Percentiles rank a stretch among this genome's conserved stretches.
These are phyloP conservation scores for Tautogolabrus adspersus DNA, from an alignment of 2,113 vertebrate species.

Conservation along the genomic window DNA sequence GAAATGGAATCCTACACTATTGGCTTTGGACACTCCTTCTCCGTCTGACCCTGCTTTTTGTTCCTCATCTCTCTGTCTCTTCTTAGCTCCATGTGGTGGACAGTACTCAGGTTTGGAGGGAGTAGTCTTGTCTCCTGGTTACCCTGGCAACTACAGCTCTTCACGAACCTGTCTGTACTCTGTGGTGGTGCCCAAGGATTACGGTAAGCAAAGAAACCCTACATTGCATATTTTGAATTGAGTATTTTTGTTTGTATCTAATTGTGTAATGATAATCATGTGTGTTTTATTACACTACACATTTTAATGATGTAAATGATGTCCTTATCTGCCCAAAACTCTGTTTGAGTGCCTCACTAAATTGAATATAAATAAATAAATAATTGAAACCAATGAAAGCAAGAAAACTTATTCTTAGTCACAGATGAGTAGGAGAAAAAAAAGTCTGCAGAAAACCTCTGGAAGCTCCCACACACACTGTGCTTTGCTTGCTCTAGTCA, in stretches of 20 bases:
- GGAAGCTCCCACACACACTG: conserved; percentile 13
- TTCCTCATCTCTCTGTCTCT: conserved; percentile 42
- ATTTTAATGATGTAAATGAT: neutral
- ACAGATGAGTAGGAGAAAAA: conserved; percentile 19
- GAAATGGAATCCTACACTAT: conserved; percentile 55
- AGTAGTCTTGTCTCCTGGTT: conserved; percentile 95
- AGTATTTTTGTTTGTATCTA: neutral
- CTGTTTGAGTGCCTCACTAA: neutral
- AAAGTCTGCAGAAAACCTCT: conserved; percentile 27
- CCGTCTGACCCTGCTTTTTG: conserved; percentile 59
- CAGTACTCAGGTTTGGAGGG: conserved; percentile 93
- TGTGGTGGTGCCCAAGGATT: conserved; percentile 93
- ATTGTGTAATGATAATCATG: neutral
- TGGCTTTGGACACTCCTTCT: conserved; percentile 49
- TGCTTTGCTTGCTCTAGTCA: conserved; percentile 7
- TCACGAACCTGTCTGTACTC: conserved; percentile 93
- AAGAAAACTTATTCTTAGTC: conserved; percentile 3
- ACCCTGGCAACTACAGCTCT: conserved; percentile 95
- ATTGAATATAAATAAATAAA: too few species aligned
- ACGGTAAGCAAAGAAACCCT: conserved; percentile 82
- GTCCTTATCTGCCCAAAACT: neutral
- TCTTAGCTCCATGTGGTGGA: conserved; percentile 93
- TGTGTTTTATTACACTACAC: conserved; percentile 11
- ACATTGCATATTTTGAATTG: neutral
- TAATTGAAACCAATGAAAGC: neutral